Base-by-base conservation (phyloP, 92 coral and sea anemone genomes). In the Parazoanthus atlanticus region DNA sequence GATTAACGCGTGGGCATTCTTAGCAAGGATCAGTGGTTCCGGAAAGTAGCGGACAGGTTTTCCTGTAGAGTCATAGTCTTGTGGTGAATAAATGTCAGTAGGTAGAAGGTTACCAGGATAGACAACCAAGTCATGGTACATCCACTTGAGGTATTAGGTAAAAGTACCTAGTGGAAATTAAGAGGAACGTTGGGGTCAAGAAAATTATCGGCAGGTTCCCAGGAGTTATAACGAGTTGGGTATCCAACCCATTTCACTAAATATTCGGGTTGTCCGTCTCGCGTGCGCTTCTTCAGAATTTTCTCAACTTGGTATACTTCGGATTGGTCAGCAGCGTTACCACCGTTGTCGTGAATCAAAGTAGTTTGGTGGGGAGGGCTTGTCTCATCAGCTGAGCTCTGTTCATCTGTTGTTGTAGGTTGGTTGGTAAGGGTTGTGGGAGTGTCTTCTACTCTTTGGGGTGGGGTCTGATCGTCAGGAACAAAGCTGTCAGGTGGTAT, bases 191-290 rank as follows among this genome's bases (percentile, higher is more conserved):
- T 76, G 12, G 49, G 82, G 3, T 78, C 30, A 79, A 88, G 74
- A 43, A 89, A 81, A 58, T 89, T 79, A 3, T 31, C 61, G 23
- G 40, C 82, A 9, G 82, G 46, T 25, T 70, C 91, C 88, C 88
- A 89, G 6, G 88, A 82, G 38, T 89, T 89, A 46, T 89, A 49
- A 7, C 80, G 82, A 2, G 67, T 28, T 0, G 91, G 75, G 52
- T 73, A 82, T 6, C 77, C 84, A 29, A 30, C 52, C 88, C 91
- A 89, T 36, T 89, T 89, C 19, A 89, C 88, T 31, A 83, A 64
- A 64, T 89, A 82, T 75, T 89, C 76, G 0, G 72, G 12, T 47
- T 83, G 34, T 6, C 91, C 85, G 21, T 29, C 58, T 49, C 85
- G n/a, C 34, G 1, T 74, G 32, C 85, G 84, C 9, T 78, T 72